Conservation (phyloP, 2,797 vertebrate genomes). For the Labeo calbasu region DNA sequence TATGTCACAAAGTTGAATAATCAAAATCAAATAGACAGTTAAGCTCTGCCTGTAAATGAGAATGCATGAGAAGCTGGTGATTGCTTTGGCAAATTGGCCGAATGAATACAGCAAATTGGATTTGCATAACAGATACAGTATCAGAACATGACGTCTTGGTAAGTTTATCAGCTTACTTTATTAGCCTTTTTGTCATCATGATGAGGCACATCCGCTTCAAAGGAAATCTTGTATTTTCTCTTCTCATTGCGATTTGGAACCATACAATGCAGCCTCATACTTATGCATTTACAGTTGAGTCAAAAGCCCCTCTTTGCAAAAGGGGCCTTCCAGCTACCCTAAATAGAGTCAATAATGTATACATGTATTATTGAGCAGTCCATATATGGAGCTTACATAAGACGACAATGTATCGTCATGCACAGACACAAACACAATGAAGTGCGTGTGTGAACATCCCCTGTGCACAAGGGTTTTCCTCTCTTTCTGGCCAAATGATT, state of each 20-base stretch:
- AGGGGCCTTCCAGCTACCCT: neutral
- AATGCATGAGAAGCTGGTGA: neutral
- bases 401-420: neutral
- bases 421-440: neutral
- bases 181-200: neutral
- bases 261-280: neutral
- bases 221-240: neutral
- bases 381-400: neutral
- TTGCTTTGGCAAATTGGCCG: neutral
- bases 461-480: slow-evolving; percentile 2
- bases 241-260: neutral
- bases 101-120: neutral
- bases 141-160: neutral
- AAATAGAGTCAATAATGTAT: neutral
- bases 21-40: neutral
- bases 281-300: neutral
- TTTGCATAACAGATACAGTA: neutral
- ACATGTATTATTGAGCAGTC: neutral
- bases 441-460: neutral
- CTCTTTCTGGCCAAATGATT: neutral
- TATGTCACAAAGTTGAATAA: neutral
- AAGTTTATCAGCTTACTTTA: neutral
- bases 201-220: neutral
- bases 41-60: neutral
- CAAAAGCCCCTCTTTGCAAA: neutral